Percentiles rank a stretch among this genome's conserved stretches.
These are phyloP conservation scores for Smittia aterrima DNA, from an alignment of 2,888 invertebrate species.

Conservation along the genomic window DNA sequence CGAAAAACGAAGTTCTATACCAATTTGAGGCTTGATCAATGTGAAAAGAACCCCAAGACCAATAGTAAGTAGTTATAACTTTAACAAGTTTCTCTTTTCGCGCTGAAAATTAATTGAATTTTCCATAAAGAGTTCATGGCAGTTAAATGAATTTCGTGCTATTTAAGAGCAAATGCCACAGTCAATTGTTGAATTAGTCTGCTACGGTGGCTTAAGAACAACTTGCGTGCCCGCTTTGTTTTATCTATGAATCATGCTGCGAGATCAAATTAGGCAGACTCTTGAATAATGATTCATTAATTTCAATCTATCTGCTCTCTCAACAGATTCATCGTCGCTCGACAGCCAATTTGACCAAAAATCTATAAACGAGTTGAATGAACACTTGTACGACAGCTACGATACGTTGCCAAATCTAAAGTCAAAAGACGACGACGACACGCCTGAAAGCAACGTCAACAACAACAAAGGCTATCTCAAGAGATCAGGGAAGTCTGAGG, in stretches of 20 bases:
- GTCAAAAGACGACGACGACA: neutral
- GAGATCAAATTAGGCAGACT: neutral
- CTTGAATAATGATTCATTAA: slow-evolving; percentile 2
- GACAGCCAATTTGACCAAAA: slow-evolving; percentile 40
- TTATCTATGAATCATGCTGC: neutral
- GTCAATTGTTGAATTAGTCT: neutral
- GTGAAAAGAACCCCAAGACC: slow-evolving; percentile 36
- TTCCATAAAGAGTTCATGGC: slow-evolving; percentile 37
- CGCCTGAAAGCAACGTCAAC: neutral
- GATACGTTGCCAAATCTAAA: slow-evolving; percentile 37
- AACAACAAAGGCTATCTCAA: neutral
- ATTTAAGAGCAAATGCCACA: neutral
- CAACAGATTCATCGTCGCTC: slow-evolving; percentile 39
- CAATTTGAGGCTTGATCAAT: slow-evolving; percentile 35
- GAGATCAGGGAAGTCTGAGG: slow-evolving; percentile 16
- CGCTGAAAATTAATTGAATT: slow-evolving; percentile 35
- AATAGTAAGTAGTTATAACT: slow-evolving; percentile 23
- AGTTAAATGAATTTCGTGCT: slow-evolving; percentile 11
- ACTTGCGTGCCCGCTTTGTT: neutral
- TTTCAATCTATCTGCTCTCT: neutral
- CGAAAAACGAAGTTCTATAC: slow-evolving; percentile 32
- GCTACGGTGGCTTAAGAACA: too few species aligned
- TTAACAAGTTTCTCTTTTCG: slow-evolving; percentile 7
- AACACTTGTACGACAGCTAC: slow-evolving; percentile 39
- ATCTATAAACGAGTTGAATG: slow-evolving; percentile 38